Evolutionary conservation across 1,140 invertebrate species (phyloP).

Genomic region (Sinonovacula constricta): DNA sequence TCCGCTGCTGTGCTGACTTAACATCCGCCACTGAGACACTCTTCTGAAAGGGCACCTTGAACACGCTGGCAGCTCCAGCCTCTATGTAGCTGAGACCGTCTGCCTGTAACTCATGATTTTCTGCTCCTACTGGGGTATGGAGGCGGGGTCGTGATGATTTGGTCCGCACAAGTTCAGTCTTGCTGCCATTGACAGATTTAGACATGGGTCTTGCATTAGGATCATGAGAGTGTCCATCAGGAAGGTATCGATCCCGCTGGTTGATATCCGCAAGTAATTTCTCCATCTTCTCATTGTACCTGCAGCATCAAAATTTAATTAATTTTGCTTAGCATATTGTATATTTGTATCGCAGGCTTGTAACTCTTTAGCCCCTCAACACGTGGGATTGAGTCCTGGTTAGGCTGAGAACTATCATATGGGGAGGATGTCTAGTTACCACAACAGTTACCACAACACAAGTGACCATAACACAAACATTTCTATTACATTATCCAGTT

Average conservation of each 20-base stretch:
- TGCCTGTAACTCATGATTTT: constrained; percentile 54
- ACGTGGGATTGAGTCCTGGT: no score
- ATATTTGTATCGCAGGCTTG: no score
- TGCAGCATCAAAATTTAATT: no score
- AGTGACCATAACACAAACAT: no score
- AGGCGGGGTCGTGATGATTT: constrained; percentile 49
- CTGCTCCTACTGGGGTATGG: constrained; percentile 60
- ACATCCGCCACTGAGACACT: constrained; percentile 42
- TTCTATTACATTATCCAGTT: no score
- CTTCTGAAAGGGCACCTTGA: constrained; percentile 52
- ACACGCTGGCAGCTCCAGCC: constrained; percentile 36
- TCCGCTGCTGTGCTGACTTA: constrained; percentile 37
- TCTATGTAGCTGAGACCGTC: constrained; percentile 37
- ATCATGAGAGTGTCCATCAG: constrained; percentile 56
- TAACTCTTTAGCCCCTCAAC: no score
- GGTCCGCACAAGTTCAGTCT: constrained; percentile 22
- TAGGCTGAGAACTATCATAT: no score
- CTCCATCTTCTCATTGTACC: constrained; percentile 52
- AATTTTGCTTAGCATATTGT: no score
- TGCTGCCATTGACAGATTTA: constrained; percentile 21
- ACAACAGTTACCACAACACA: no score
- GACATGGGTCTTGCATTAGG: constrained; percentile 46
- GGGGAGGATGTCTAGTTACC: no score
- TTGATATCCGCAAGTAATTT: constrained; percentile 59
- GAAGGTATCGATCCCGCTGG: constrained; percentile 51